A percentile compares a stretch with the other conserved stretches of the same genome.
These are phyloP conservation scores for Microcebus griseorufus DNA, from an alignment of 2,113 vertebrate genomes.

Conservation along the genomic window DNA sequence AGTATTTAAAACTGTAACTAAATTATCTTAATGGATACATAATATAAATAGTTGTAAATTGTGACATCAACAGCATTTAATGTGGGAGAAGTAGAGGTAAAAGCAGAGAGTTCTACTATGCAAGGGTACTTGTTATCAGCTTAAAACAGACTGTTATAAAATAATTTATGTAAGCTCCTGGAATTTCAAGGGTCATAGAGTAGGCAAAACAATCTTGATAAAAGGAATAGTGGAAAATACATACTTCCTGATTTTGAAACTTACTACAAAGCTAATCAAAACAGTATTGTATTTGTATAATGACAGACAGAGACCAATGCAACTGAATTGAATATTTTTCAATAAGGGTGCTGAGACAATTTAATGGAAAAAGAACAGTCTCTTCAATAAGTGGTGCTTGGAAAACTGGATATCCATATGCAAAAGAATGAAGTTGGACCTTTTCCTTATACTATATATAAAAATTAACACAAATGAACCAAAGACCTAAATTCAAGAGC, in stretches of 20 bases:
- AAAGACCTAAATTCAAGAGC: conserved; percentile 4
- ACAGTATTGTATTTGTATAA: not conserved
- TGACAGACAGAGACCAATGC: not conserved
- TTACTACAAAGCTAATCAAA: not conserved
- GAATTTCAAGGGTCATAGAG: not conserved
- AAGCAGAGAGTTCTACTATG: not conserved
- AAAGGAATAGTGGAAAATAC: not conserved
- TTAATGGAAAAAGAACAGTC: not conserved
- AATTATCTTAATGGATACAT: too few relatives aligned
- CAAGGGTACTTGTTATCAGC: not conserved
- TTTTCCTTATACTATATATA: not conserved
- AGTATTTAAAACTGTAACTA: too few relatives aligned
- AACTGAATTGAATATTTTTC: not conserved
- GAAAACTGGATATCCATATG: not conserved
- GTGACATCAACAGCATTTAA: too few relatives aligned
- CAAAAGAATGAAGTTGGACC: not conserved
- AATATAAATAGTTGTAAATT: too few relatives aligned
- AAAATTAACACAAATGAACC: not conserved
- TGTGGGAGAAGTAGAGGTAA: not conserved
- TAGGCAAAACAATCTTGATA: not conserved
- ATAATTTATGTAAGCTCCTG: not conserved
- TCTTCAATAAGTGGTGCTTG: not conserved
- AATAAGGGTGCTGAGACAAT: not conserved
- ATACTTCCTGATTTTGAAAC: not conserved
- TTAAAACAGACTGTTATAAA: not conserved